phyloP scores from a whole-genome alignment of 2,113 vertebrate genomes.

The Onychostoma macrolepis region DNA sequence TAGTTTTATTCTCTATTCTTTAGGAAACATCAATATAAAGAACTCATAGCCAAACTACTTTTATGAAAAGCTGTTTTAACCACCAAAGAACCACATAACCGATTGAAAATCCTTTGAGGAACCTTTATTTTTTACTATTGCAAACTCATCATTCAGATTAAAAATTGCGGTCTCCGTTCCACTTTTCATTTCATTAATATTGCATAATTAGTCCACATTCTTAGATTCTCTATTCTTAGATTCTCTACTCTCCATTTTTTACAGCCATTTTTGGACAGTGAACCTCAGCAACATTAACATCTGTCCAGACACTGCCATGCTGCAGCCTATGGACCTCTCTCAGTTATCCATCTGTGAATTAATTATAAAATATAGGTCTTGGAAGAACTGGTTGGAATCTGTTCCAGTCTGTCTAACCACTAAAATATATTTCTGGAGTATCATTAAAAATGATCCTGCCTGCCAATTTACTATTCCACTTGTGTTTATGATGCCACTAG shows the following conservation, averaged over 20 bases:
- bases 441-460: background rate
- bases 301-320: background rate
- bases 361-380: background rate
- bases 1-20: background rate
- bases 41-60: background rate
- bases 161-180: background rate
- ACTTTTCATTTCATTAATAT: background rate
- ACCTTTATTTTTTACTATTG: background rate
- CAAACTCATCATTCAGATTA: background rate
- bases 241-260: background rate
- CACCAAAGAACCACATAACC: background rate
- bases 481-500: background rate
- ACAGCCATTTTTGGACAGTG: background rate
- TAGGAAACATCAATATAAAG: background rate
- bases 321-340: background rate
- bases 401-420: background rate
- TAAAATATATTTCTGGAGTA: background rate
- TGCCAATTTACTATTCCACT: background rate
- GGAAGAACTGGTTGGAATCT: background rate
- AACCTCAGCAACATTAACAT: constrained; percentile 10
- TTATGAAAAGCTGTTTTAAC: background rate
- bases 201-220: background rate
- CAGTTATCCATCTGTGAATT: background rate
- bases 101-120: background rate
- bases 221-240: background rate